These are phyloP conservation scores for Heteromormyrus szaboi DNA, from an alignment of 2,797 vertebrate genomes.

Conservation along the genomic window DNA sequence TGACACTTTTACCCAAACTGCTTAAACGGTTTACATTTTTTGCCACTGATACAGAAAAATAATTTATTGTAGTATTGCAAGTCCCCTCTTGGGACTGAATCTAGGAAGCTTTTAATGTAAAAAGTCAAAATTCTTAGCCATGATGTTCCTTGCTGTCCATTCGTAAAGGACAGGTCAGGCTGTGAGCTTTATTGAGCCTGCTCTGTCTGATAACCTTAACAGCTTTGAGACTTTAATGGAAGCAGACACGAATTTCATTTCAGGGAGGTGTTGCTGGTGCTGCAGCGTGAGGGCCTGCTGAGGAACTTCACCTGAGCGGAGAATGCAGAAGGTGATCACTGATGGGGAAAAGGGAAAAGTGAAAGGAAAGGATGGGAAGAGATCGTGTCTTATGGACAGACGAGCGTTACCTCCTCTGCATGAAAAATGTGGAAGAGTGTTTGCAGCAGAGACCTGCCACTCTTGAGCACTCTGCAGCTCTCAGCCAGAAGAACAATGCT, in stretches of 20 bases:
- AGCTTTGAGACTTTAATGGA: background rate
- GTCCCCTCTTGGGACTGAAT: background rate
- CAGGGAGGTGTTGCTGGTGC: background rate
- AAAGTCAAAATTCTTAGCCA: background rate
- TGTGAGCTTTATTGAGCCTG: background rate
- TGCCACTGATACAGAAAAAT: background rate
- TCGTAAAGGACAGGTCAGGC: background rate
- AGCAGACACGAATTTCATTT: background rate
- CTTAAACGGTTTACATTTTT: slow-evolving; percentile 32
- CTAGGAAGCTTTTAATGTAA: background rate
- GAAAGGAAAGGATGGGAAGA: background rate
- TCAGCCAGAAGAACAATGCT: background rate
- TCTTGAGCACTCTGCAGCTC: background rate
- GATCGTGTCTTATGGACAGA: background rate
- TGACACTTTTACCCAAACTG: background rate
- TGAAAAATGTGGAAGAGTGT: background rate
- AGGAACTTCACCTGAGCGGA: background rate
- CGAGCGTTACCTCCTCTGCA: background rate
- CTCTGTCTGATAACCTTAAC: background rate
- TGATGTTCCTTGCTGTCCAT: background rate
- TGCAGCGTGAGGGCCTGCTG: background rate
- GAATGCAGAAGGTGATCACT: background rate
- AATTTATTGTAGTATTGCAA: background rate
- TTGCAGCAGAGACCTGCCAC: background rate
- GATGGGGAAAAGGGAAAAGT: background rate